Conservation (phyloP, 2,888 invertebrate genomes). For the Ischnura elegans region DNA sequence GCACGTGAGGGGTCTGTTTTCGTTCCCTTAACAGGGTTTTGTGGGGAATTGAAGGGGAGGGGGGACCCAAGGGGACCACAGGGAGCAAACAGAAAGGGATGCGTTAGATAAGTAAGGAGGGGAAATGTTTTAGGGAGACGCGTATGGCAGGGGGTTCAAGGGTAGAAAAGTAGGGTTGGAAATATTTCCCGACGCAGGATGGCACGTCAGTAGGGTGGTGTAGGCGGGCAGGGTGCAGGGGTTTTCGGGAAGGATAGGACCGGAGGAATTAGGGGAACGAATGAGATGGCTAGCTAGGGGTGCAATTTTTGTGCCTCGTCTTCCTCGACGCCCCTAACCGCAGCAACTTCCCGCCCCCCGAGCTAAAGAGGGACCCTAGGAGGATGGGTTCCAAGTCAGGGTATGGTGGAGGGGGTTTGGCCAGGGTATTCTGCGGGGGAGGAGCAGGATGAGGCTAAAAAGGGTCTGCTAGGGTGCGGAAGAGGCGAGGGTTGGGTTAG, state of each 20-base stretch:
- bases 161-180: not conserved
- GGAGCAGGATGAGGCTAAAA: not conserved
- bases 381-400: not conserved
- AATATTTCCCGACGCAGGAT: not conserved
- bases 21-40: not conserved
- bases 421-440: not conserved
- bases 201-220: not conserved
- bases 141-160: too few relatives aligned
- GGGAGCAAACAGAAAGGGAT: slow-evolving; percentile 32
- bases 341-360: not conserved
- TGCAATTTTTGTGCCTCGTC: not conserved
- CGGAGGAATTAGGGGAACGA: not conserved
- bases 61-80: not conserved
- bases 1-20: not conserved
- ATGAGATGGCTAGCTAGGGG: slow-evolving; percentile 5
- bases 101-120: slow-evolving; percentile 23
- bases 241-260: not conserved
- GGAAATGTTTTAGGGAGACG: not conserved
- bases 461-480: not conserved
- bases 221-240: not conserved
- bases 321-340: not conserved
- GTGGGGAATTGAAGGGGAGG: not conserved
- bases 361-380: not conserved
- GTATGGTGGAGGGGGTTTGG: not conserved
- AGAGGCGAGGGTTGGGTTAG: slow-evolving; percentile 1